These are phyloP conservation scores for Homalodisca vitripennis DNA, from an alignment of 1,140 invertebrate genomes.

Conservation along the genomic window DNA sequence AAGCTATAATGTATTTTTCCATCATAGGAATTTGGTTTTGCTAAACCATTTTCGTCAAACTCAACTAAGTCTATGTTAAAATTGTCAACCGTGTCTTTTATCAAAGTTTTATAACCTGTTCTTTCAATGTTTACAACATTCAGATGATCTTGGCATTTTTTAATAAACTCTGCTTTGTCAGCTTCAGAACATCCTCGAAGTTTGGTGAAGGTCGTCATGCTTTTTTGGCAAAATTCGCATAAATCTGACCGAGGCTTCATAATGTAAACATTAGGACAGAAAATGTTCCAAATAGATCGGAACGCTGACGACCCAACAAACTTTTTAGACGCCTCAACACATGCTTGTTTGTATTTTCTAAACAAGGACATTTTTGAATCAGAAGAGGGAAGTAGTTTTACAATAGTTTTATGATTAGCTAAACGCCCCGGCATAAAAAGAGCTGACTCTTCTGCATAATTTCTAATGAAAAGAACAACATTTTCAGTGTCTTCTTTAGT, in stretches of 20 bases:
- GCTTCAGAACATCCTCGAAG: background rate
- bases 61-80: constrained; percentile 2
- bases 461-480: constrained; percentile 24
- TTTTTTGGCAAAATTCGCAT: constrained; percentile 26
- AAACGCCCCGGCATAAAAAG: constrained; percentile 25
- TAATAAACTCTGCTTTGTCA: constrained; percentile 25
- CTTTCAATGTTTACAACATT: constrained; percentile 24
- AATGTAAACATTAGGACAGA: constrained; percentile 25
- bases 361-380: constrained; percentile 4
- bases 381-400: constrained; percentile 28
- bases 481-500: constrained; percentile 8
- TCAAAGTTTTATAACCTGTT: constrained; percentile 11
- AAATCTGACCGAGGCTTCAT: constrained; percentile 26
- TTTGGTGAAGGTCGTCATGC: constrained; percentile 17
- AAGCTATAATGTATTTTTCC: constrained; percentile 31
- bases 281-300: constrained; percentile 18
- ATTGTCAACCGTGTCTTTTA: constrained; percentile 13
- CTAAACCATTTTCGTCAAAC: background rate
- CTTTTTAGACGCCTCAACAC: constrained; percentile 15
- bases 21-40: constrained; percentile 10
- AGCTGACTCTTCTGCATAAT: constrained; percentile 28
- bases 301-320: too few relatives aligned
- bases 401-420: constrained; percentile 10
- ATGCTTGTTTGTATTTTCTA: constrained; percentile 27
- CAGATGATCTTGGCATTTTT: constrained; percentile 19